A percentile compares a stretch with the other conserved stretches of the same genome.
These are phyloP conservation scores for Rhynchomys soricoides DNA, from an alignment of 2,113 vertebrate species.

Conservation along the genomic window DNA sequence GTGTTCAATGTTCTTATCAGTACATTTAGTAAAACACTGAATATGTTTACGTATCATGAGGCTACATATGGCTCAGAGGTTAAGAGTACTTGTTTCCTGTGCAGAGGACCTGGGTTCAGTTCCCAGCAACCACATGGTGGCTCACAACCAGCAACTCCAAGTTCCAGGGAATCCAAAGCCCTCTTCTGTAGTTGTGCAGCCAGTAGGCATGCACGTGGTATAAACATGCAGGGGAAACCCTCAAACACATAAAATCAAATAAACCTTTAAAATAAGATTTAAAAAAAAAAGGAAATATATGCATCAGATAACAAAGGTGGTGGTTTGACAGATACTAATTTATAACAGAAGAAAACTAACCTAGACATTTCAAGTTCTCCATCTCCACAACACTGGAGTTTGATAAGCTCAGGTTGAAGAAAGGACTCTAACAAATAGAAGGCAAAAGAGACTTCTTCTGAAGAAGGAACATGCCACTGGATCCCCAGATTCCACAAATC, in stretches of 20 bases:
- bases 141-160: not conserved
- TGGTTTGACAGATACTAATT: not conserved
- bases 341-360: constrained; percentile 81
- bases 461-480: constrained; percentile 96
- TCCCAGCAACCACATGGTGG: not conserved
- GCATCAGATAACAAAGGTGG: not conserved
- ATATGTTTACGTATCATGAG: not conserved
- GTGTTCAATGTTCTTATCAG: not conserved
- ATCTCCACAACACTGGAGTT: constrained; percentile 90
- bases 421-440: constrained; percentile 95
- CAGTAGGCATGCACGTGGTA: too few relatives aligned
- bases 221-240: not conserved
- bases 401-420: constrained; percentile 94
- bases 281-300: not conserved
- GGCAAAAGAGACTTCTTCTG: constrained; percentile 92
- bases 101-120: not conserved
- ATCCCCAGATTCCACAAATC: constrained; percentile 96
- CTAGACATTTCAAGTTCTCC: constrained; percentile 95
- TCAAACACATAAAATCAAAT: not conserved
- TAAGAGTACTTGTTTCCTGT: not conserved
- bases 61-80: not conserved
- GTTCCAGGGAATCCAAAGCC: not conserved
- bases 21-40: not conserved
- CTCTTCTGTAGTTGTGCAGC: not conserved
- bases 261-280: not conserved